Evolutionary conservation across 1,140 invertebrate species (phyloP).

Genomic region (Hycleus phaleratus): DNA sequence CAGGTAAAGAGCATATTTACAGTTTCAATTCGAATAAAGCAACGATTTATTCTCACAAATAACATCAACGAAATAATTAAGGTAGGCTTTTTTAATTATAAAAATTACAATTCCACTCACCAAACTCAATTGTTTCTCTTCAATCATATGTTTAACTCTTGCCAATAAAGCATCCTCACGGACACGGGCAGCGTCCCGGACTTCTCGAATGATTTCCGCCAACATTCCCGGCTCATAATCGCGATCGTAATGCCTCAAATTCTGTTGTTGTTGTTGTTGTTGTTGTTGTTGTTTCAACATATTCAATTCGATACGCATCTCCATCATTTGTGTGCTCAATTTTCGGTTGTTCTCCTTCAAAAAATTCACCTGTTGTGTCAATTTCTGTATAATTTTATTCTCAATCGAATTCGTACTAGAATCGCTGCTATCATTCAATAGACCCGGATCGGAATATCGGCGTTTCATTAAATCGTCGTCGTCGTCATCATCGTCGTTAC

Average conservation of each 20-base stretch:
- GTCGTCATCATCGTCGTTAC: slow-evolving; percentile 32
- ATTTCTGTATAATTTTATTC: slow-evolving; percentile 42
- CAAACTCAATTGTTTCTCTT: slow-evolving; percentile 48
- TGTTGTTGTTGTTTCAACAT: slow-evolving; percentile 40
- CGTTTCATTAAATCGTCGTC: slow-evolving; percentile 43
- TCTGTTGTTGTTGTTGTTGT: slow-evolving; percentile 24
- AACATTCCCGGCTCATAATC: slow-evolving; percentile 68
- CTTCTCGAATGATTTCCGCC: slow-evolving; percentile 64
- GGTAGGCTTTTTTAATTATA: neutral
- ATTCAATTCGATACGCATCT: slow-evolving; percentile 47
- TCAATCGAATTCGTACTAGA: slow-evolving; percentile 44
- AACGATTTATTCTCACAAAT: neutral
- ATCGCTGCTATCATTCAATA: slow-evolving; percentile 45
- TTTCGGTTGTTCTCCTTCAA: slow-evolving; percentile 47
- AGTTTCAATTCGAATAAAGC: neutral
- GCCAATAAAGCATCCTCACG: slow-evolving; percentile 60
- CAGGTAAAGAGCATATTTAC: no score
- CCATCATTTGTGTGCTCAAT: slow-evolving; percentile 47
- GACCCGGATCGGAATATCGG: slow-evolving; percentile 49
- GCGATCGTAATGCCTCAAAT: slow-evolving; percentile 38
- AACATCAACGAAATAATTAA: no score
- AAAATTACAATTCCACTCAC: slow-evolving; percentile 33
- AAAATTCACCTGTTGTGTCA: slow-evolving; percentile 45
- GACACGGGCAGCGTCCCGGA: slow-evolving; percentile 61
- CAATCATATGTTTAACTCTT: slow-evolving; percentile 52